Evolutionary conservation across 2,113 vertebrate species (phyloP).

Genomic region (Elephas maximus): DNA sequence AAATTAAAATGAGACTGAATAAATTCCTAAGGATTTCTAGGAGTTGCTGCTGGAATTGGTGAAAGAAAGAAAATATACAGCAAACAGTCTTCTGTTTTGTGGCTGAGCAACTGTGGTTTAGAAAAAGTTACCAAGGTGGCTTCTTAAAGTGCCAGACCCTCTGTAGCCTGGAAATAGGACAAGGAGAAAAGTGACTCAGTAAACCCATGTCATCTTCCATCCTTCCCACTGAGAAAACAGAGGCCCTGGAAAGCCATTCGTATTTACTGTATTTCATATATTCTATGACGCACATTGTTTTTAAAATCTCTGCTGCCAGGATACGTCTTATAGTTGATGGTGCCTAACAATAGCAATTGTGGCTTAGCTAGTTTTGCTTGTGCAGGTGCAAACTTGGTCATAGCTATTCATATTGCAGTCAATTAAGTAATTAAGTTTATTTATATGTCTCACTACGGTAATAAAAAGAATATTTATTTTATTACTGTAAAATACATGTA

Average conservation of each 20-base stretch:
- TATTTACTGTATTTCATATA: neutral
- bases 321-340: neutral
- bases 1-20: slow-evolving; percentile 32
- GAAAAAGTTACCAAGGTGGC: neutral
- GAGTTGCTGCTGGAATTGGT: neutral
- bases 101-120: neutral
- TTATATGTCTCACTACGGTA: neutral
- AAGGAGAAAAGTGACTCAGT: neutral
- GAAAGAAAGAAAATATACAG: neutral
- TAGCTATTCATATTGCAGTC: neutral
- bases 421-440: neutral
- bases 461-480: neutral
- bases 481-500: neutral
- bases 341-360: neutral
- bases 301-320: slow-evolving; percentile 13
- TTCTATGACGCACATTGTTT: neutral
- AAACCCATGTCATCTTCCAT: neutral
- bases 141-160: neutral
- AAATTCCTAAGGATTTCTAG: neutral
- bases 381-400: neutral
- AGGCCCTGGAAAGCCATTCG: neutral
- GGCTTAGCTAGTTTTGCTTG: slow-evolving; percentile 9
- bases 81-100: neutral
- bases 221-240: neutral
- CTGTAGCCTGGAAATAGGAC: neutral